A percentile compares a stretch with the other conserved stretches of the same genome.
phyloP scores from a whole-genome alignment of 2,113 vertebrate species.

The Paradisaea rubra region DNA sequence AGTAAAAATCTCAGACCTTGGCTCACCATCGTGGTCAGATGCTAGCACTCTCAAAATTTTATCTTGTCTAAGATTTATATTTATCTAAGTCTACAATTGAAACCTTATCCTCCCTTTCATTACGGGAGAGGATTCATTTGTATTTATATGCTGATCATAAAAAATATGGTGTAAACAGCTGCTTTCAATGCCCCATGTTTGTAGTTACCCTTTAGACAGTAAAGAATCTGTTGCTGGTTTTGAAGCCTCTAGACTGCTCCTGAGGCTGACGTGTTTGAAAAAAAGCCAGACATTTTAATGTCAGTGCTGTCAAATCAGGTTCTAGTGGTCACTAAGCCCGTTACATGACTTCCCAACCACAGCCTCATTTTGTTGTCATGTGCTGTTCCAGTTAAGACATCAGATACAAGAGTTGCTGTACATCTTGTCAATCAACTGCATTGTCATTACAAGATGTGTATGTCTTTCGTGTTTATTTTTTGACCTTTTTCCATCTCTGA shows the following conservation, averaged over 20 bases:
- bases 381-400: not conserved
- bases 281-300: not conserved
- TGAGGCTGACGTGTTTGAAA: not conserved
- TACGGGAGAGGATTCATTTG: not conserved
- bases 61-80: no score
- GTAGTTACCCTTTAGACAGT: not conserved
- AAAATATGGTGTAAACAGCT: fast-evolving
- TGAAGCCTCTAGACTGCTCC: not conserved
- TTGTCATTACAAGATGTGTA: not conserved
- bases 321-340: not conserved
- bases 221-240: not conserved
- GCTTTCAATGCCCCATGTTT: not conserved
- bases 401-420: not conserved
- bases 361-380: not conserved
- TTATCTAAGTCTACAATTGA: not conserved
- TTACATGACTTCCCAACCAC: not conserved
- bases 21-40: not conserved
- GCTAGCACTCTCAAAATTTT: not conserved
- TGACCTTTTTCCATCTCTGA: not conserved
- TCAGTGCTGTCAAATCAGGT: not conserved
- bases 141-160: not conserved
- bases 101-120: not conserved
- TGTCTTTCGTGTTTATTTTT: not conserved
- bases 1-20: not conserved
- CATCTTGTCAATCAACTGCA: not conserved